Percentiles rank a stretch among this genome's conserved stretches.
Evolutionary conservation across 2,888 invertebrate genomes (phyloP).

Genomic region (Caenorhabditis doughertyi): DNA sequence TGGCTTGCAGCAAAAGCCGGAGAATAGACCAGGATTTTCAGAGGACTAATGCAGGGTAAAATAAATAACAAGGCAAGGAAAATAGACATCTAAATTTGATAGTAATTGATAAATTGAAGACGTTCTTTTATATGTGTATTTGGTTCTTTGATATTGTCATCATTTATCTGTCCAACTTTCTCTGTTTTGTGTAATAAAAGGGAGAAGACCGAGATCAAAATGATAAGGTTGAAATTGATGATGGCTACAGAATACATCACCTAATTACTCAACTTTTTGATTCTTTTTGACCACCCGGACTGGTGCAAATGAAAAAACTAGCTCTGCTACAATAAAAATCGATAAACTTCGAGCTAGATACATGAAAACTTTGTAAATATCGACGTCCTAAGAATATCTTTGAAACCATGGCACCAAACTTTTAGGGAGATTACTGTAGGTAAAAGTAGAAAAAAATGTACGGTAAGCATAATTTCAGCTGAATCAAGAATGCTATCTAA

Average conservation of each 20-base stretch:
- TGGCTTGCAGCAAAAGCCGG: constrained; percentile 61
- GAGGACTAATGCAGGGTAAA: not conserved
- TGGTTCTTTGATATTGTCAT: too few species aligned
- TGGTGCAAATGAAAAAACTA: not conserved
- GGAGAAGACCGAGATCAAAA: too few species aligned
- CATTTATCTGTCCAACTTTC: too few species aligned
- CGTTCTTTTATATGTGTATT: too few species aligned
- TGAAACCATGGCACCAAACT: constrained; percentile 1
- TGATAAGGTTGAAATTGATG: too few species aligned
- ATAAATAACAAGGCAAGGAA: too few species aligned
- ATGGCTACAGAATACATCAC: too few species aligned
- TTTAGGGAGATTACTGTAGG: too few species aligned
- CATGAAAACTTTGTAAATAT: not conserved
- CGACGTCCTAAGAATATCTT: constrained; percentile 25
- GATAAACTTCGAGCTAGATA: not conserved
- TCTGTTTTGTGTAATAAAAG: too few species aligned
- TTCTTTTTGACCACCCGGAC: not conserved
- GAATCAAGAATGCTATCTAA: not conserved
- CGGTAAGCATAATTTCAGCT: too few species aligned
- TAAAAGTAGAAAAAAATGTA: too few species aligned
- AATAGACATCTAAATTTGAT: too few species aligned
- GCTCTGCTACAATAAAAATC: not conserved
- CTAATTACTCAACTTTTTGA: not conserved
- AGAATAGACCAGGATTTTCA: constrained; percentile 61
- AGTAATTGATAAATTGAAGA: not conserved